Base-by-base conservation (phyloP, 2,113 vertebrate species). In the Ranitomeya imitator region DNA sequence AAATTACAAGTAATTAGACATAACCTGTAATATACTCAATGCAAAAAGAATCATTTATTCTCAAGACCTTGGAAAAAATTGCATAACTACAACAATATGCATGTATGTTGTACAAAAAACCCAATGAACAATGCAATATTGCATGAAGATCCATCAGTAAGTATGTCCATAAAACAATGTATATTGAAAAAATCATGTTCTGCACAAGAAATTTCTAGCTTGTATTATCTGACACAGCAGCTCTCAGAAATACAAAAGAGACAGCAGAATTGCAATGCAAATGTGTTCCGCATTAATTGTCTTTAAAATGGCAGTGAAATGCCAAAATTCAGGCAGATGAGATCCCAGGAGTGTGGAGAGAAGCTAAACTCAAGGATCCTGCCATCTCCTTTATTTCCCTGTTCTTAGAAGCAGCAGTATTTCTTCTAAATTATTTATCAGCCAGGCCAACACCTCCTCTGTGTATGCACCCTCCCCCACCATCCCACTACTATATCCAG, bases 371-470 rank as follows among this genome's bases (percentile, higher is more conserved):
- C 52, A 71, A 21, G 79, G 79, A 69, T 73, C 54, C 37, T 83
- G 54, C 78, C 79, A 67, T 87, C 13, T 83, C 55, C 16, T 55
- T 80, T 55, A 73, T 81, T 67, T 45, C 31, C 15, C 86, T 73
- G 86, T 71, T 83, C 79, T n/a, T 88, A 69, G 79, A 83, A 73
- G 65, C 54, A 55, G 86, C 85, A 74, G 86, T 60, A 54, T 88
- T 82, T 81, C 93, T 93, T 93, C 87, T 92, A 91, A 90, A 91
- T 95, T 93, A 94, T 95, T 93, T 93, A 94, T 93, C 94, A 84
- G 90, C 85, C 79, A 59, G n/a, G 26, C 77, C 74, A 76, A 59
- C 71, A 23, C 65, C 65, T 80, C 71, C 78, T 83, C 18, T 83
- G 19, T 74, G 21, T 74, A 83, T 59, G 31, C 65, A 60, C 74